Evolutionary conservation across 2,113 vertebrate species (phyloP).

Genomic region (Octodon degus): DNA sequence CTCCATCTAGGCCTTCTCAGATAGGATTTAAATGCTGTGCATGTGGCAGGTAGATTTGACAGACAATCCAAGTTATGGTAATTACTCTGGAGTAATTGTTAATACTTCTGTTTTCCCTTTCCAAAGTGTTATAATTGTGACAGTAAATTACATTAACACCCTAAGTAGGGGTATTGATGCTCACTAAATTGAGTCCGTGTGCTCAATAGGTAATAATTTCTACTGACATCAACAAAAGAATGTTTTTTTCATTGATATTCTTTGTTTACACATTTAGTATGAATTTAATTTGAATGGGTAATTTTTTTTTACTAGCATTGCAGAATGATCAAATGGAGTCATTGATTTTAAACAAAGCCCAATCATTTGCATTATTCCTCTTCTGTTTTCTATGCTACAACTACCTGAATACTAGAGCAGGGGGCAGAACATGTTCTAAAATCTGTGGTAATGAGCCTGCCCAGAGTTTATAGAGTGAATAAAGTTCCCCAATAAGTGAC

Average conservation of each 20-base stretch:
- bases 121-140: background rate
- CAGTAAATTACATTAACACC: background rate
- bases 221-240: conserved; percentile 17
- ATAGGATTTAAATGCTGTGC: background rate
- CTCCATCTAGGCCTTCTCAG: background rate
- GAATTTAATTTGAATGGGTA: conserved; percentile 33
- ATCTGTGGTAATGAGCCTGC: background rate
- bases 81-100: background rate
- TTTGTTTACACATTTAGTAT: background rate
- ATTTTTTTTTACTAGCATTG: conserved; percentile 11
- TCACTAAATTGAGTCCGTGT: background rate
- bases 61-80: background rate
- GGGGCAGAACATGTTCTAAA: background rate
- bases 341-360: background rate
- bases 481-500: background rate
- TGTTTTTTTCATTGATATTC: background rate
- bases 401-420: background rate
- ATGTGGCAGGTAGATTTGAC: background rate
- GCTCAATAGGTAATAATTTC: background rate
- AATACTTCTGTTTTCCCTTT: conserved; percentile 3
- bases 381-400: background rate
- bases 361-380: background rate
- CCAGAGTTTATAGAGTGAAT: background rate
- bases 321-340: background rate
- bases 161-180: background rate